phyloP scores from a whole-genome alignment of 2,888 invertebrate genomes.

The Alloscopus bannaensis region DNA sequence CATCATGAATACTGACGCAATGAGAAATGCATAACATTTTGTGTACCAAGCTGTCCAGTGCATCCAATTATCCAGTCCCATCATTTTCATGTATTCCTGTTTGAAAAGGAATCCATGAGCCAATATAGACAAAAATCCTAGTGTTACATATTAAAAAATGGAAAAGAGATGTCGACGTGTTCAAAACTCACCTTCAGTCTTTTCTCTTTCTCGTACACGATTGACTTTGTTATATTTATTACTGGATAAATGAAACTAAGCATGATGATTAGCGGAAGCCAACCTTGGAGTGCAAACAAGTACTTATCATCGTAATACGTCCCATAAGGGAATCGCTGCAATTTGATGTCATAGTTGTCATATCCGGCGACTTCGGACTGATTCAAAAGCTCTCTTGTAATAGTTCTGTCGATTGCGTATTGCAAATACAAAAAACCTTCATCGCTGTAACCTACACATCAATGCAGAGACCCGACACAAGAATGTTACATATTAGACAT shows the following conservation, averaged over 20 bases:
- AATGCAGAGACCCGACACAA: background rate
- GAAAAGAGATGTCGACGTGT: too few relatives aligned
- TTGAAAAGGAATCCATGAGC: background rate
- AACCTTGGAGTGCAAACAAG: slow-evolving; percentile 77
- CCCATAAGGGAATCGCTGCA: slow-evolving; percentile 82
- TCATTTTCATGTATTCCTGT: slow-evolving; percentile 92
- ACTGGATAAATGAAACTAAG: slow-evolving; percentile 88
- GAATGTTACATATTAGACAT: background rate
- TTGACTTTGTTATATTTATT: slow-evolving; percentile 85
- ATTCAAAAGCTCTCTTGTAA: slow-evolving; percentile 72
- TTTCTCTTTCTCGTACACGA: slow-evolving; percentile 86
- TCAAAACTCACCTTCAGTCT: slow-evolving; percentile 79
- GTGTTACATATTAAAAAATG: background rate
- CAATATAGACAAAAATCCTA: background rate
- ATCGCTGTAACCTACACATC: slow-evolving; percentile 78
- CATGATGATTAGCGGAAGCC: slow-evolving; percentile 86
- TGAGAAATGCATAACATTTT: slow-evolving; percentile 83
- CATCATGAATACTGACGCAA: slow-evolving; percentile 79
- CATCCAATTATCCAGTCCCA: slow-evolving; percentile 89
- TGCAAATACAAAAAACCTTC: slow-evolving; percentile 84
- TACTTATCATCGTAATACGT: slow-evolving; percentile 81
- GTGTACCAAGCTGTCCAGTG: slow-evolving; percentile 92
- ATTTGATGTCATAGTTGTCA: slow-evolving; percentile 57
- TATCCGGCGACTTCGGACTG: slow-evolving; percentile 42
- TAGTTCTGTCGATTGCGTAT: slow-evolving; percentile 78